Evolutionary conservation across 2,888 invertebrate genomes (phyloP).

Genomic region (Lagria hirta): DNA sequence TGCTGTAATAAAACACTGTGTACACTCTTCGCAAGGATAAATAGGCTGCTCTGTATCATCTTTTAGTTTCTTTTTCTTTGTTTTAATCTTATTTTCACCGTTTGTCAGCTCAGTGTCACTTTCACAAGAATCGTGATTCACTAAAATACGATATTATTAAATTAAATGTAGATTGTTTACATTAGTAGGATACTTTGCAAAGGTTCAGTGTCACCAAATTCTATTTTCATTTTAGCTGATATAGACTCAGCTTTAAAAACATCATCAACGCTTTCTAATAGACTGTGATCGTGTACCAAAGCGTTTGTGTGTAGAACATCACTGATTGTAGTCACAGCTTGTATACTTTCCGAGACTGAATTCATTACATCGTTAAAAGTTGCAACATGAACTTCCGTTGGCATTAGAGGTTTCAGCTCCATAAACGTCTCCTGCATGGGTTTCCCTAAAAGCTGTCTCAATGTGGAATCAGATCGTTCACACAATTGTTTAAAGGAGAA

Average conservation of each 20-base stretch:
- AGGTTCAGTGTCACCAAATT: constrained; percentile 18
- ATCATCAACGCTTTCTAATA: constrained; percentile 3
- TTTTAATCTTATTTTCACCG: constrained; percentile 4
- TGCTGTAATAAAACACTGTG: constrained; percentile 47
- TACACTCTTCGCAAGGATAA: constrained; percentile 52
- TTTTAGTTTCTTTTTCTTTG: constrained; percentile 31
- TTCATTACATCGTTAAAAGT: constrained; percentile 19
- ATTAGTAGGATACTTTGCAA: constrained; percentile 11
- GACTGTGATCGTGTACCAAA: constrained; percentile 5
- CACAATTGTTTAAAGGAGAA: constrained; percentile 52
- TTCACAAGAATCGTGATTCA: constrained; percentile 13
- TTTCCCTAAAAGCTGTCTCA: constrained; percentile 44
- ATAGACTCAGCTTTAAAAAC: constrained; percentile 7
- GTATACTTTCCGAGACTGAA: constrained; percentile 20
- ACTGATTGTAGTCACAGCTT: constrained; percentile 10
- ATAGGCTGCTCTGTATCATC: constrained; percentile 52
- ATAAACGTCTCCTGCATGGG: constrained; percentile 31
- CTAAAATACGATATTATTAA: constrained; percentile 2
- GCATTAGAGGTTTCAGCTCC: constrained; percentile 36
- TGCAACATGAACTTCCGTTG: constrained; percentile 21
- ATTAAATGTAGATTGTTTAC: constrained; percentile 1
- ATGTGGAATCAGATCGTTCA: constrained; percentile 48
- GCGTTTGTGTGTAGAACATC: constrained; percentile 9
- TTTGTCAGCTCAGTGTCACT: constrained; percentile 13
- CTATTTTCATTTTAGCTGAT: constrained; percentile 22